A percentile compares a stretch with the other conserved stretches of the same genome.
Conservation (phyloP, 2,797 vertebrate species). For the Pempheris klunzingeri region DNA sequence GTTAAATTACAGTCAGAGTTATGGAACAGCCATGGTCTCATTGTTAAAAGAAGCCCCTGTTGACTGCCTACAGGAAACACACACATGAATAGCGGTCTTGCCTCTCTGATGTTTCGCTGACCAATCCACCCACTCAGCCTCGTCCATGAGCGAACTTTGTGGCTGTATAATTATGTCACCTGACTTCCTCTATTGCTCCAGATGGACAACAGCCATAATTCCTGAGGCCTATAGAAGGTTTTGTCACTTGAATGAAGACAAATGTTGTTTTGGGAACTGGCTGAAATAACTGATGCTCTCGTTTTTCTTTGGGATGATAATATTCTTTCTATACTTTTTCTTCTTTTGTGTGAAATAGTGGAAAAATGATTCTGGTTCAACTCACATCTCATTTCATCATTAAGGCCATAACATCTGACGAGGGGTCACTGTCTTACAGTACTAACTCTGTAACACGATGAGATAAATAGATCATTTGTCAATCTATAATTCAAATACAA, state of each 20-base stretch:
- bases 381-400: constrained; percentile 1
- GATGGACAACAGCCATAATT: no score
- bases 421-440: background rate
- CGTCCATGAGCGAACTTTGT: background rate
- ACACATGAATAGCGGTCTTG: background rate
- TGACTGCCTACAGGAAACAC: background rate
- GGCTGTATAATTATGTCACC: background rate
- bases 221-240: background rate
- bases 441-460: no score
- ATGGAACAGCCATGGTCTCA: no score
- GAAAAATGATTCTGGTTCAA: background rate
- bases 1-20: no score
- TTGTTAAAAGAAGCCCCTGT: no score
- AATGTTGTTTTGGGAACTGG: background rate
- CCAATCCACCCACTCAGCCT: background rate
- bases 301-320: background rate
- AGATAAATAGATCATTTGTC: constrained; percentile 15
- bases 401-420: background rate
- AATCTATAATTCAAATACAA: constrained; percentile 7
- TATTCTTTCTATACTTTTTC: background rate
- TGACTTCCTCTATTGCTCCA: no score
- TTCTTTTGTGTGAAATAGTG: background rate
- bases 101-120: no score
- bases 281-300: background rate
- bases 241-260: background rate